Evolutionary conservation across 2,888 invertebrate species (phyloP).

Genomic region (Brachyptera putata): DNA sequence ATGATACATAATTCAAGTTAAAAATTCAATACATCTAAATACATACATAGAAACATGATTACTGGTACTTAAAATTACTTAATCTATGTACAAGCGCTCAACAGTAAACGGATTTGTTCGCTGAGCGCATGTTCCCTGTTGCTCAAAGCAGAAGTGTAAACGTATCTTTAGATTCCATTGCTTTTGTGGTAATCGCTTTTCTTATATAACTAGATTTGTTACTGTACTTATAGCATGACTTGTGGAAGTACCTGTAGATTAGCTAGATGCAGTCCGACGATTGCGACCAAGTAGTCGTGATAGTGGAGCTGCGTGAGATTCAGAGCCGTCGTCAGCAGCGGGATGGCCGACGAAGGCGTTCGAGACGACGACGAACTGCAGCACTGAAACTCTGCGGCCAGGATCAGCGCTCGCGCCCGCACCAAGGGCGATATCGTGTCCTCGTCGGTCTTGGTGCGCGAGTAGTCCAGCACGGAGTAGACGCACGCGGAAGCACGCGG

Average conservation of each 20-base stretch:
- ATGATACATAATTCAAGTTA: too few relatives aligned
- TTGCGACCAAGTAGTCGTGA: slow-evolving; percentile 69
- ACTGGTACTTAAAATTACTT: too few relatives aligned
- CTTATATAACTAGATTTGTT: too few relatives aligned
- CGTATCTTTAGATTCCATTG: too few relatives aligned
- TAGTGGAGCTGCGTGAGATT: slow-evolving; percentile 69
- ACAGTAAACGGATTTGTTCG: too few relatives aligned
- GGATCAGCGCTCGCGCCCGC: slow-evolving; percentile 62
- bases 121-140: too few relatives aligned
- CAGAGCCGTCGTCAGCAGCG: slow-evolving; percentile 63
- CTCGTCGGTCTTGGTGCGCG: slow-evolving; percentile 51
- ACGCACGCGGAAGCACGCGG: slow-evolving; percentile 45
- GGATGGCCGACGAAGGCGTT: slow-evolving; percentile 41
- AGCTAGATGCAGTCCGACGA: slow-evolving; percentile 74
- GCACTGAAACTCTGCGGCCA: slow-evolving; percentile 63
- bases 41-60: too few relatives aligned
- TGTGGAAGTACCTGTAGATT: slow-evolving; percentile 64
- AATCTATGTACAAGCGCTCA: too few relatives aligned
- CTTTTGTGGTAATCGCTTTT: too few relatives aligned
- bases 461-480: slow-evolving; percentile 51
- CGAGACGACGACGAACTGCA: slow-evolving; percentile 34
- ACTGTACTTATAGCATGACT: too few relatives aligned
- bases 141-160: too few relatives aligned
- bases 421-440: slow-evolving; percentile 48
- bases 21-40: too few relatives aligned